Evolutionary conservation across 2,797 vertebrate species (phyloP).

Genomic region (Dromococcyx pavoninus): DNA sequence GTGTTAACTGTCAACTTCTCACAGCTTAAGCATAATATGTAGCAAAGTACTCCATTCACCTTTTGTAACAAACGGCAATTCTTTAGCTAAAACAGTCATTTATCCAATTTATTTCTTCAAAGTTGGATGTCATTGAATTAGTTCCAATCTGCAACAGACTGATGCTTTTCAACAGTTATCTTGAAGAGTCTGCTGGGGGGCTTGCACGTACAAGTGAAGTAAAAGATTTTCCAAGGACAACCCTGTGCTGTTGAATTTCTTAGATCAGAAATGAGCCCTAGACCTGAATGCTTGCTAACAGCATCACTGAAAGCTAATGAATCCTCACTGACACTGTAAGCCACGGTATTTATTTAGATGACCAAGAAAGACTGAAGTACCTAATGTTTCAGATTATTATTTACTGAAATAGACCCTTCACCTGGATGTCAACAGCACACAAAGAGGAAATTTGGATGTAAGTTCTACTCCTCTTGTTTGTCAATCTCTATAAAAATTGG

Average conservation of each 20-base stretch:
- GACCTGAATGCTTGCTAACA: neutral
- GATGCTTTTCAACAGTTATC: constrained; percentile 9
- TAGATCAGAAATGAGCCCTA: neutral
- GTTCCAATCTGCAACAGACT: constrained; percentile 27
- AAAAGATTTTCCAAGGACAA: constrained; percentile 38
- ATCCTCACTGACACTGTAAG: neutral
- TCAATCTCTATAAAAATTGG: neutral
- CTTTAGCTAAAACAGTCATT: neutral
- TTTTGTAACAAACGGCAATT: neutral
- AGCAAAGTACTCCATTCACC: neutral
- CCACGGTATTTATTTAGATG: neutral
- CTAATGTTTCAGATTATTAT: neutral
- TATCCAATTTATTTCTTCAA: neutral
- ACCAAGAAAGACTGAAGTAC: neutral
- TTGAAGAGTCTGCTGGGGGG: neutral
- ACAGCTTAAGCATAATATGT: neutral
- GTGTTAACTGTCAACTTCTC: neutral
- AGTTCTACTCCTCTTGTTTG: neutral
- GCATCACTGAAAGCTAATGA: neutral
- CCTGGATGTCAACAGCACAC: neutral
- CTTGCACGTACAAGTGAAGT: neutral
- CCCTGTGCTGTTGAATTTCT: neutral
- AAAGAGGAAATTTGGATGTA: neutral
- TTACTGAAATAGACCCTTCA: neutral
- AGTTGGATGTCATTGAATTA: neutral